Conservation (phyloP, 2,797 vertebrate genomes). For the Falco biarmicus region DNA sequence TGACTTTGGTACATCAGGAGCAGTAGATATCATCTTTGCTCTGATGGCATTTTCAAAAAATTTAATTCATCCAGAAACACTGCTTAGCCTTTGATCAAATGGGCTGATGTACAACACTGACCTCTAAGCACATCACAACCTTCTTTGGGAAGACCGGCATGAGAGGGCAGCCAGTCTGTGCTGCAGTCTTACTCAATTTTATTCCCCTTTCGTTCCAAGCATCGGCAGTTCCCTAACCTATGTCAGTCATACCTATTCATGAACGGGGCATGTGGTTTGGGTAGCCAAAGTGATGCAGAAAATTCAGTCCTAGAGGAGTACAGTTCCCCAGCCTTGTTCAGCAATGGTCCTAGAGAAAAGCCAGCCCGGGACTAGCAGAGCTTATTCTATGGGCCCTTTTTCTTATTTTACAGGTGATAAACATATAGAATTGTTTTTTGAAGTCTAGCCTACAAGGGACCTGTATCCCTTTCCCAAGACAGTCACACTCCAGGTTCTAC, state of each 20-base stretch:
- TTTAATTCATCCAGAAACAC: background rate
- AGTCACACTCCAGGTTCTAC: background rate
- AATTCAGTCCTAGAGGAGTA: background rate
- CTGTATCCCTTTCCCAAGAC: background rate
- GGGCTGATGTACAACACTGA: background rate
- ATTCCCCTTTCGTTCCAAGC: background rate
- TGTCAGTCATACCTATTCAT: fast-evolving
- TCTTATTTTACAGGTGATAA: background rate
- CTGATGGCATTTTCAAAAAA: background rate
- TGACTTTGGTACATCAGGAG: background rate
- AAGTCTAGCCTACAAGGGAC: background rate
- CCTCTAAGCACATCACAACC: background rate
- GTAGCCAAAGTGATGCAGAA: background rate
- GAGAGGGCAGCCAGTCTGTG: background rate
- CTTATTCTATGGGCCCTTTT: background rate
- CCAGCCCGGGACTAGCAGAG: background rate
- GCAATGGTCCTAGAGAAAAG: background rate
- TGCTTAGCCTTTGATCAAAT: background rate
- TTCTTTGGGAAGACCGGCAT: background rate
- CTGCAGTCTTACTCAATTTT: background rate
- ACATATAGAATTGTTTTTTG: background rate
- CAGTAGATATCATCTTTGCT: background rate
- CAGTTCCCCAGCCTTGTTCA: background rate
- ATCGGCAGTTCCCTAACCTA: background rate
- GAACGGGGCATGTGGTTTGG: background rate